Evolutionary conservation across 2,797 vertebrate species (phyloP).

Genomic region (Melanotaenia trifasciata): DNA sequence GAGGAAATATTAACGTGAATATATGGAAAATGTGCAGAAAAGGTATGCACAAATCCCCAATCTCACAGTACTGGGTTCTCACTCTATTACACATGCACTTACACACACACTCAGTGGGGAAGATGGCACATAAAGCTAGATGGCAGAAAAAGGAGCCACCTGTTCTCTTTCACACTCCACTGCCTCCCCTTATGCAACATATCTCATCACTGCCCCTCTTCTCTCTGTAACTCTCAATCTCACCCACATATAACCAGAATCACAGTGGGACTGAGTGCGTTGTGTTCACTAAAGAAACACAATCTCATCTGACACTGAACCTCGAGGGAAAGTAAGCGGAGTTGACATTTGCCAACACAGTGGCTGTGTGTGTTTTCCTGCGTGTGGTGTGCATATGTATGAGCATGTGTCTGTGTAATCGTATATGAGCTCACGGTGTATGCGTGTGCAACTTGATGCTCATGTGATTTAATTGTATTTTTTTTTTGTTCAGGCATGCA

Average conservation of each 20-base stretch:
- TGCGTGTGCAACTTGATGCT: not conserved
- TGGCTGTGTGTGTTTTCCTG: slow-evolving; percentile 20
- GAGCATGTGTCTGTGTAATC: slow-evolving; percentile 21
- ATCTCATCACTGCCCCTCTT: slow-evolving; percentile 67
- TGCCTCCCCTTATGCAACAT: slow-evolving; percentile 78
- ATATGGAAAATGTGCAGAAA: slow-evolving; percentile 38
- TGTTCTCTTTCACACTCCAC: slow-evolving; percentile 83
- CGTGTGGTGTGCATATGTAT: slow-evolving; percentile 15
- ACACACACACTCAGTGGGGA: slow-evolving; percentile 55
- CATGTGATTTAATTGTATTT: slow-evolving; percentile 4
- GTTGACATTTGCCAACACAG: slow-evolving; percentile 51
- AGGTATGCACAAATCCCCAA: slow-evolving; percentile 46
- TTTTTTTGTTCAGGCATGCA: slow-evolving; percentile 22
- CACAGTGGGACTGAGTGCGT: slow-evolving; percentile 46
- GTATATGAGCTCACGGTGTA: not conserved
- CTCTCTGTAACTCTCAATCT: slow-evolving; percentile 21
- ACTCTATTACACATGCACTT: slow-evolving; percentile 38
- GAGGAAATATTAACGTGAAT: slow-evolving; percentile 37
- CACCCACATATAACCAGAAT: slow-evolving; percentile 36
- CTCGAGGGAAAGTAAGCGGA: slow-evolving; percentile 53
- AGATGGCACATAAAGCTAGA: slow-evolving; percentile 75
- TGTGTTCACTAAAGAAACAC: slow-evolving; percentile 56
- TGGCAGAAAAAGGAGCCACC: slow-evolving; percentile 82
- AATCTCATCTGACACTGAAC: slow-evolving; percentile 60
- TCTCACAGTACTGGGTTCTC: slow-evolving; percentile 37